A percentile compares a stretch with the other conserved stretches of the same genome.
phyloP scores from a whole-genome alignment of 2,797 vertebrate species.

The Sciaenops ocellatus region DNA sequence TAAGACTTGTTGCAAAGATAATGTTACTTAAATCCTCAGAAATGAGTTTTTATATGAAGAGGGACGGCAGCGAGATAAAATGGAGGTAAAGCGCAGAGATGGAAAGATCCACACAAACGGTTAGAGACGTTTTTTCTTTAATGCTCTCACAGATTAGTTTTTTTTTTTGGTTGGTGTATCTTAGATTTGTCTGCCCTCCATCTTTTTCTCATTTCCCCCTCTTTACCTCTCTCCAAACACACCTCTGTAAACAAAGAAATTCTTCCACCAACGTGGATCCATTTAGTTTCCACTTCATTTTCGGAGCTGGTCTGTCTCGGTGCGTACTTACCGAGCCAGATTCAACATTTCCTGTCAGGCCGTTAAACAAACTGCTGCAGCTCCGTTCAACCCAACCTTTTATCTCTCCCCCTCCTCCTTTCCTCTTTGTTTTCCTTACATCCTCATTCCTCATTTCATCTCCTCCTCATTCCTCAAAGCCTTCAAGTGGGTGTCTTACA shows the following conservation, averaged over 20 bases:
- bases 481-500: not conserved
- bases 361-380: conserved; percentile 54
- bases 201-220: conserved; percentile 30
- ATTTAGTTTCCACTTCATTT: conserved; percentile 50
- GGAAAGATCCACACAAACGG: not conserved
- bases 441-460: conserved; percentile 1
- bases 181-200: conserved; percentile 22
- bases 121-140: not conserved
- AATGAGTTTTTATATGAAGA: conserved; percentile 34
- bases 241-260: conserved; percentile 52
- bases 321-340: conserved; percentile 29
- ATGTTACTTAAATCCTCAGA: conserved; percentile 32
- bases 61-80: conserved; percentile 1
- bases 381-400: conserved; percentile 21
- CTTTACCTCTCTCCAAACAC: conserved; percentile 38
- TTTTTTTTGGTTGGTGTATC: conserved; percentile 8
- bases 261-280: conserved; percentile 39
- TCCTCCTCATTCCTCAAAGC: not conserved
- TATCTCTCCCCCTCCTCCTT: conserved; percentile 12
- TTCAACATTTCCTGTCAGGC: conserved; percentile 57
- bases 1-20: conserved; percentile 31
- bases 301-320: conserved; percentile 9
- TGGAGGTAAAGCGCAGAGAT: not conserved
- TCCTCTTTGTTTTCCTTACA: not conserved
- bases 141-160: conserved; percentile 30